Conservation (phyloP, 2,113 vertebrate genomes). For the Paracanthobrama guichenoti region DNA sequence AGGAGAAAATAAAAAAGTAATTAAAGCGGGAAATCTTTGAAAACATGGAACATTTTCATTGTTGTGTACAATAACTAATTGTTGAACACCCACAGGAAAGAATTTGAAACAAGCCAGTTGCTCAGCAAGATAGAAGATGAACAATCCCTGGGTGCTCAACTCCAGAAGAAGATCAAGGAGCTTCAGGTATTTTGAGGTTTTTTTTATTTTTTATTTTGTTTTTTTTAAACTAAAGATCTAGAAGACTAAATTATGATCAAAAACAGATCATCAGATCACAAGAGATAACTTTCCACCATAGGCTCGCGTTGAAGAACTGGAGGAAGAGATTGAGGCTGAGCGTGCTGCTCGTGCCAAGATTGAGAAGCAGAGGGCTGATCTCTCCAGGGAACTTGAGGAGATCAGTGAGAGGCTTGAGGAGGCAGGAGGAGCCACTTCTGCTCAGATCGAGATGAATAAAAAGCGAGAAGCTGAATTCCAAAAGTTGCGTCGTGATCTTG, state of each 20-base stretch:
- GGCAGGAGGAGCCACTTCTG: constrained; percentile 55
- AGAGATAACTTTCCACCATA: background rate
- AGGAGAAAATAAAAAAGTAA: constrained; percentile 67
- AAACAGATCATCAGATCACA: background rate
- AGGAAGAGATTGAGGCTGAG: constrained; percentile 67
- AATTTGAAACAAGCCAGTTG: constrained; percentile 58
- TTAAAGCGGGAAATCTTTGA: background rate
- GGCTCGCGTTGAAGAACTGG: constrained; percentile 56
- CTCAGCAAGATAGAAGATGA: constrained; percentile 59
- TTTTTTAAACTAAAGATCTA: too few species aligned
- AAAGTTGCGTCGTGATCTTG: constrained; percentile 58
- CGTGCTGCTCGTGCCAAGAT: constrained; percentile 59
- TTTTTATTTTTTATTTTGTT: background rate
- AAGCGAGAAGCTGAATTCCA: constrained; percentile 60
- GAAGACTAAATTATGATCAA: too few species aligned
- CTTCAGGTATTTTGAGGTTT: constrained; percentile 46
- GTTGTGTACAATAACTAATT: background rate
- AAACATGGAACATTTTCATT: background rate
- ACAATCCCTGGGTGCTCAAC: constrained; percentile 57
- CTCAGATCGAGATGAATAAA: constrained; percentile 55
- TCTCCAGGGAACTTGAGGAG: constrained; percentile 71
- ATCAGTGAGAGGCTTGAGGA: constrained; percentile 71
- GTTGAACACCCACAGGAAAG: constrained; percentile 47
- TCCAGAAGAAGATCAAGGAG: constrained; percentile 62
- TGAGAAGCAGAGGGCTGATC: constrained; percentile 66